Base-by-base conservation (phyloP, 2,797 vertebrate species). In the Gambelia wislizenii region DNA sequence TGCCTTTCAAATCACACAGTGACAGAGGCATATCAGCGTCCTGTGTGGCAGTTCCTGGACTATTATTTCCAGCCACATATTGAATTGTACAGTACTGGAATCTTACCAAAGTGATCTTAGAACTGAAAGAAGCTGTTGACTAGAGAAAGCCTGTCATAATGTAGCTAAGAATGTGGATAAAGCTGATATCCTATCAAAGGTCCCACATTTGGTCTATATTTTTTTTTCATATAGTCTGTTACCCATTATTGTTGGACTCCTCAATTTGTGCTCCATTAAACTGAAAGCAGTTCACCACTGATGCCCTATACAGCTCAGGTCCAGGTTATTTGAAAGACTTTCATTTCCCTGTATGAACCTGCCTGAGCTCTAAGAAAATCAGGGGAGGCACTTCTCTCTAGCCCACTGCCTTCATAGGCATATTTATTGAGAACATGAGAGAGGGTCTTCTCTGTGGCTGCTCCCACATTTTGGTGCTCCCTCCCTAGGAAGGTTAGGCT, bases 21-120 rank as follows among this genome's bases (percentile, higher is more conserved):
- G 78, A 88, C 87, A 82, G 90, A 88, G 22, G 83, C 89, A 64
- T 91, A 88, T 20, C 86, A 91, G 49, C 59, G 33, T 9, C 77
- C 70, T 3, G 5, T 56, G 10, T 88, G 86, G 86, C 83, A 13
- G 9, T 69, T 91, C 70, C 42, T 81, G 77, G 77, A 64, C 77
- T 85, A 82, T 82, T 88, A 88, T 52, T 13, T 88, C 59, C 78
- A 85, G 36, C 86, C 86, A 67, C 64, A 76, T 64, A 76, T 76
- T 44, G 44, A 85, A 5, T 81, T 91, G 39, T 56, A 77, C 56
- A 85, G 33, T 52, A 36, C 83, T 76, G 83, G 90, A 47, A 67
- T 91, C 56, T 85, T 91, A 74, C 90, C 86, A 36, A 84, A 84
- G 27, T 90, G 75, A 90, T 30, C 27, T 39, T 20, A 14, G 6